A percentile compares a stretch with the other conserved stretches of the same genome.
Evolutionary conservation across 53 echinoderm and acorn worm species (phyloP).

Genomic region (Echinarachnius parma): DNA sequence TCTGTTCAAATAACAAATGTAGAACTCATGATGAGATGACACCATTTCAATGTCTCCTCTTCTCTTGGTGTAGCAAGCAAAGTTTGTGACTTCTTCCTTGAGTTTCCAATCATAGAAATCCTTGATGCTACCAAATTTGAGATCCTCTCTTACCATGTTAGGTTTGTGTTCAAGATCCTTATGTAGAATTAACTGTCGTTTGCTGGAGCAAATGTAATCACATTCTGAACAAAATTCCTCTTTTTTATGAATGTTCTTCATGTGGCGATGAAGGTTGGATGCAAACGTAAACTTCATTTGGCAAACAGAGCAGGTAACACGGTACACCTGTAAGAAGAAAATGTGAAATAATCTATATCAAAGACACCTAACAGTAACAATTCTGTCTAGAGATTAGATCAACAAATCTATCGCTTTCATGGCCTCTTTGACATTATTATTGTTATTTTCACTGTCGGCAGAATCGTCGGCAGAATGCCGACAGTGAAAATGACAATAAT

Average conservation of each 20-base stretch:
- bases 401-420: no score
- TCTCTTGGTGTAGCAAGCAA: constrained; percentile 31
- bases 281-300: constrained; percentile 2
- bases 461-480: no score
- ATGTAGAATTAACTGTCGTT: constrained; percentile 3
- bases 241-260: constrained; percentile 34
- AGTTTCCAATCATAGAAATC: constrained; percentile 35
- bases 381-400: no score
- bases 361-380: no score
- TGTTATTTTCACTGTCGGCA: no score
- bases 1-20: constrained; percentile 5
- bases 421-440: no score
- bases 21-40: constrained; percentile 2
- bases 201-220: constrained; percentile 1
- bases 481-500: no score
- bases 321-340: background rate
- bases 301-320: constrained; percentile 7
- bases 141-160: background rate
- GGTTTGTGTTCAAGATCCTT: background rate
- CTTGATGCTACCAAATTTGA: constrained; percentile 11
- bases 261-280: constrained; percentile 22
- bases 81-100: constrained; percentile 30
- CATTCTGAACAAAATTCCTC: constrained; percentile 9
- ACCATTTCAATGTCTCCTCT: constrained; percentile 22
- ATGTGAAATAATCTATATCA: background rate